Percentiles rank a stretch among this genome's conserved stretches.
Evolutionary conservation across 2,888 invertebrate genomes (phyloP).

Genomic region (Theretra japonica): DNA sequence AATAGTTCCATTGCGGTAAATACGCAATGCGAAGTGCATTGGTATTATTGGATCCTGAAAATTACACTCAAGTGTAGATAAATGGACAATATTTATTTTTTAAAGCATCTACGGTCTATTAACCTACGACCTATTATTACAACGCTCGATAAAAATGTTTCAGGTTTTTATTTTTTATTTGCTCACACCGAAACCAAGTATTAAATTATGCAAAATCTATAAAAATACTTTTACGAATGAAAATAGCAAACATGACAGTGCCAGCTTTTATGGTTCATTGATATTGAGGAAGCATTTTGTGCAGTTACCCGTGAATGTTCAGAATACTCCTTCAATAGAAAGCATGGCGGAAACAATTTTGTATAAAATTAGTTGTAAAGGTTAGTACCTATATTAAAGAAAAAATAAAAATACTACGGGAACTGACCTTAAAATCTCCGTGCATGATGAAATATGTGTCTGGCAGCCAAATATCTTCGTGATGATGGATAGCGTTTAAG

Average conservation of each 20-base stretch:
- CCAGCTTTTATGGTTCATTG: conserved; percentile 64
- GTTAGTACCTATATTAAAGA: conserved; percentile 8
- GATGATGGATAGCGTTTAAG: conserved; percentile 96
- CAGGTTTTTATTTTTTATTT: conserved; percentile 38
- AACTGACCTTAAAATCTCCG: conserved; percentile 93
- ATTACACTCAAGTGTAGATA: conserved; percentile 17
- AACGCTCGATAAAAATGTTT: conserved; percentile 16
- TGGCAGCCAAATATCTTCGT: conserved; percentile 96
- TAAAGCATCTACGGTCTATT: conserved; percentile 33
- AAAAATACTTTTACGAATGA: conserved; percentile 47
- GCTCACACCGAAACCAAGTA: conserved; percentile 55
- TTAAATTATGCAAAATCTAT: conserved; percentile 52
- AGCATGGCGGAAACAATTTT: conserved; percentile 71
- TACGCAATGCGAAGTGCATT: conserved; percentile 96
- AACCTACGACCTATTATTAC: conserved; percentile 23
- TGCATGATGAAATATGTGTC: conserved; percentile 99
- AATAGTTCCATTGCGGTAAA: conserved; percentile 96
- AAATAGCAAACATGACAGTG: conserved; percentile 57
- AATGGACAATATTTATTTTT: not conserved
- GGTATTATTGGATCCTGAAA: conserved; percentile 94
- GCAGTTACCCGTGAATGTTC: conserved; percentile 73
- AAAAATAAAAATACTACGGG: conserved; percentile 32
- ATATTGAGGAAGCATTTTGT: conserved; percentile 67
- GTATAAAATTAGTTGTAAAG: conserved; percentile 54
- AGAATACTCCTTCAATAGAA: conserved; percentile 73